Evolutionary conservation across 2,797 vertebrate species (phyloP).

Genomic region (Hylomyscus alleni): DNA sequence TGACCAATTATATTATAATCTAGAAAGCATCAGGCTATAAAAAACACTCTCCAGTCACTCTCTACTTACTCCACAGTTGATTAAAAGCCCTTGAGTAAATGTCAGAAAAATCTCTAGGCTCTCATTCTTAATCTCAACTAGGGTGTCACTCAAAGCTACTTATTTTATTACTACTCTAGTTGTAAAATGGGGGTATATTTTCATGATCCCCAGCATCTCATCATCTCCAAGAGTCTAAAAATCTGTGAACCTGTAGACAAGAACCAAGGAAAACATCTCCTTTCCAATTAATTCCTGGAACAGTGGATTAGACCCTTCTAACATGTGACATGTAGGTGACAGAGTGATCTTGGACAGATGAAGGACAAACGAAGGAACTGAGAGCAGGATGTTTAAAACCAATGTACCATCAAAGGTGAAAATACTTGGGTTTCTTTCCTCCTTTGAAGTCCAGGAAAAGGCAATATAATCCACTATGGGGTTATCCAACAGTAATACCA

Average conservation of each 20-base stretch:
- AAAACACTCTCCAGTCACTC: neutral
- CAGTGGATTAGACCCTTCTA: neutral
- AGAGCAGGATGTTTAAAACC: neutral
- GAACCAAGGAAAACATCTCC: slow-evolving; percentile 61
- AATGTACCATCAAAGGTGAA: neutral
- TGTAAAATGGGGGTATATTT: slow-evolving; percentile 22
- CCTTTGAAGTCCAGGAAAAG: slow-evolving; percentile 28
- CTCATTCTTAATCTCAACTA: neutral
- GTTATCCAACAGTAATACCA: slow-evolving; percentile 51
- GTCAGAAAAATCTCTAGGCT: neutral
- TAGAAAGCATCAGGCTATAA: neutral
- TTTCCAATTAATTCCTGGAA: slow-evolving; percentile 56
- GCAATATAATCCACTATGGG: slow-evolving; percentile 18
- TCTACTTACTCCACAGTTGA: neutral
- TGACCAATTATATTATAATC: neutral
- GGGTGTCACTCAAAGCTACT: neutral
- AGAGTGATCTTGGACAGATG: neutral
- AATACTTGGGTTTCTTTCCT: neutral
- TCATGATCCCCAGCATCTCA: slow-evolving; percentile 29
- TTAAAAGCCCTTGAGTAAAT: neutral
- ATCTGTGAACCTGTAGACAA: slow-evolving; percentile 13
- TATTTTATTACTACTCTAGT: neutral
- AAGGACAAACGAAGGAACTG: neutral
- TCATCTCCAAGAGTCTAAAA: neutral
- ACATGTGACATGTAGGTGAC: neutral